phyloP scores from a whole-genome alignment of 2,888 invertebrate species.

The Pherbina coryleti region DNA sequence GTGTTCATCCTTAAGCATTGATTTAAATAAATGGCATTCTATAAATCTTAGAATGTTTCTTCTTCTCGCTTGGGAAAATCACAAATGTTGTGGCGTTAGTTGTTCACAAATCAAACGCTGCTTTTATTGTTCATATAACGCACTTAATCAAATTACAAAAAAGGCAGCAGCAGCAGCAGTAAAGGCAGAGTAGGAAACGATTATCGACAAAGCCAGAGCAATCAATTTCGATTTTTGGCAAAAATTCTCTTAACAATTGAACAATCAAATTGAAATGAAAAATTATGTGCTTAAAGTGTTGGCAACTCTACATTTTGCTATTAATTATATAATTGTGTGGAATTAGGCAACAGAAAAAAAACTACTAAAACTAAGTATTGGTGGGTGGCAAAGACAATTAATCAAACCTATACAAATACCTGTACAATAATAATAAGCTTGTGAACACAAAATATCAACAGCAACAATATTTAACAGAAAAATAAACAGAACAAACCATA shows the following conservation, averaged over 20 bases:
- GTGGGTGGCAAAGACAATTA: constrained; percentile 12
- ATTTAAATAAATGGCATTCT: no score
- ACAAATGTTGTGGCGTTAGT: no score
- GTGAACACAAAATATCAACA: neutral
- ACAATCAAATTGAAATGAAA: neutral
- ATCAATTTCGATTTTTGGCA: no score
- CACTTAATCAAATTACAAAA: no score
- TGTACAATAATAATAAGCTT: neutral
- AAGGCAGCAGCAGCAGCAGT: no score
- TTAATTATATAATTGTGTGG: neutral
- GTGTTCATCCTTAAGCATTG: no score
- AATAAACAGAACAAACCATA: neutral
- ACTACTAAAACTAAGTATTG: neutral
- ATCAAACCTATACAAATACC: neutral
- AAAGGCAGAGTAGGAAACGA: no score
- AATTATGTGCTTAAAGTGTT: neutral
- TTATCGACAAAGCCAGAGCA: no score
- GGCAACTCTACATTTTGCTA: neutral
- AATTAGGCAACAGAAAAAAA: neutral
- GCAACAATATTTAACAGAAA: neutral
- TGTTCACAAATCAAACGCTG: no score
- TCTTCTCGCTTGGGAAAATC: no score
- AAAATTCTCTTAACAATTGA: neutral
- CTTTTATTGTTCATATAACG: no score
- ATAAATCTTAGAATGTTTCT: no score